Percentiles rank a stretch among this genome's conserved stretches.
Evolutionary conservation across 2,113 vertebrate genomes (phyloP).

Genomic region (Cisticola juncidis): DNA sequence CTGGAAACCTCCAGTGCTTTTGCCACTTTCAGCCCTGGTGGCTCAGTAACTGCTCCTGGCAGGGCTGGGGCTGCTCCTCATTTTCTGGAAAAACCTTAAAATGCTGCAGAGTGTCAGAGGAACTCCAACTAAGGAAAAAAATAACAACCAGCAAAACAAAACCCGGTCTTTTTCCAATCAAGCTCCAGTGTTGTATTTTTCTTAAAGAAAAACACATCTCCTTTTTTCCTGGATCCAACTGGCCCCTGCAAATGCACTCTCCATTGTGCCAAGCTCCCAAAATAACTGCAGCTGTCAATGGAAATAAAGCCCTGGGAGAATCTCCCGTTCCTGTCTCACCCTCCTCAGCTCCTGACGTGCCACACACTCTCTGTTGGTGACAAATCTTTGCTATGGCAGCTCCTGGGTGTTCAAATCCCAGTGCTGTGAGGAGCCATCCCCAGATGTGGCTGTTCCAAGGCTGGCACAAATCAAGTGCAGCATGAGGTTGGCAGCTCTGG

Average conservation of each 20-base stretch:
- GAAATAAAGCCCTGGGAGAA: neutral
- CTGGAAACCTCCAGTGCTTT: neutral
- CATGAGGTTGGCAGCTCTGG: neutral
- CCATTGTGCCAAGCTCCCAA: neutral
- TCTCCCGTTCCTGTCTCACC: neutral
- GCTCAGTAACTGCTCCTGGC: neutral
- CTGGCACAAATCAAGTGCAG: neutral
- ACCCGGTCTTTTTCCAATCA: neutral
- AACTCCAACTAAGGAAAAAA: neutral
- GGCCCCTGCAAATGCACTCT: neutral
- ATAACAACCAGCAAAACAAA: neutral
- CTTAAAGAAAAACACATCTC: neutral
- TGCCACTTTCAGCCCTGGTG: constrained; percentile 33
- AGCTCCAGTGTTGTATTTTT: neutral
- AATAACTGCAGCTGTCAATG: neutral
- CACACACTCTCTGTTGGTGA: neutral
- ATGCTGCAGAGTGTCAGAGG: neutral
- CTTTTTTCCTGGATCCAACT: neutral
- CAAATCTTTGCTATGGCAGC: neutral
- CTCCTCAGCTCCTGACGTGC: rapidly evolving
- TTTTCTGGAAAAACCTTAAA: constrained; percentile 47
- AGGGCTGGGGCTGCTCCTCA: neutral
- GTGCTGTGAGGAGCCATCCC: neutral
- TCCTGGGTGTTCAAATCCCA: neutral
- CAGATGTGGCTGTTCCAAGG: neutral